phyloP scores from a whole-genome alignment of 2,888 invertebrate genomes.

The Lithosia quadra region DNA sequence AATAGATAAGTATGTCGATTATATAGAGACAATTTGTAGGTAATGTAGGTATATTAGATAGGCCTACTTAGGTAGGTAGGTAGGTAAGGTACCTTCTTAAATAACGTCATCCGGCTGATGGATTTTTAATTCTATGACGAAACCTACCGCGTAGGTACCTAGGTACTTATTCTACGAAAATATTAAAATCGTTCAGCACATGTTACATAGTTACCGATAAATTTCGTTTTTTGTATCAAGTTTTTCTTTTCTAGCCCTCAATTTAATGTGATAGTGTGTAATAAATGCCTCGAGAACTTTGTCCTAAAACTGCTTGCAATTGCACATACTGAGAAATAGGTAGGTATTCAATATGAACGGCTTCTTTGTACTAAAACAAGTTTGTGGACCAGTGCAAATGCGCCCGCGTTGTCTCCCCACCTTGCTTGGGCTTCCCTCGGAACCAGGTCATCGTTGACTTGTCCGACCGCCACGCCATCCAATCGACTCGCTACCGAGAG shows the following conservation, averaged over 20 bases:
- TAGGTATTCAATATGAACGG: conserved; percentile 24
- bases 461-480: conserved; percentile 70
- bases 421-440: conserved; percentile 75
- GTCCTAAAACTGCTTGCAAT: conserved; percentile 15
- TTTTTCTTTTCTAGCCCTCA: neutral
- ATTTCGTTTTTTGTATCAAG: neutral
- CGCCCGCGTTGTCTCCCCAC: conserved; percentile 58
- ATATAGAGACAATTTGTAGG: neutral
- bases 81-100: no score
- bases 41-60: no score
- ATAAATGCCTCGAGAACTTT: neutral
- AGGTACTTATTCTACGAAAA: no score
- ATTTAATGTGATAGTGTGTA: neutral
- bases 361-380: conserved; percentile 42
- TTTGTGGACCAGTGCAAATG: conserved; percentile 44
- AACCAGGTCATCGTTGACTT: conserved; percentile 82
- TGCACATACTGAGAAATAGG: conserved; percentile 11
- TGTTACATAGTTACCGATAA: neutral
- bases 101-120: no score
- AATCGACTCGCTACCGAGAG: conserved; percentile 58
- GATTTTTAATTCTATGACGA: no score
- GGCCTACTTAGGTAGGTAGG: no score
- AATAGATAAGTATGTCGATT: no score
- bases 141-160: no score
- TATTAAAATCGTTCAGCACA: no score